Evolutionary conservation across 2,888 invertebrate genomes (phyloP).

Genomic region (Tuta absoluta): DNA sequence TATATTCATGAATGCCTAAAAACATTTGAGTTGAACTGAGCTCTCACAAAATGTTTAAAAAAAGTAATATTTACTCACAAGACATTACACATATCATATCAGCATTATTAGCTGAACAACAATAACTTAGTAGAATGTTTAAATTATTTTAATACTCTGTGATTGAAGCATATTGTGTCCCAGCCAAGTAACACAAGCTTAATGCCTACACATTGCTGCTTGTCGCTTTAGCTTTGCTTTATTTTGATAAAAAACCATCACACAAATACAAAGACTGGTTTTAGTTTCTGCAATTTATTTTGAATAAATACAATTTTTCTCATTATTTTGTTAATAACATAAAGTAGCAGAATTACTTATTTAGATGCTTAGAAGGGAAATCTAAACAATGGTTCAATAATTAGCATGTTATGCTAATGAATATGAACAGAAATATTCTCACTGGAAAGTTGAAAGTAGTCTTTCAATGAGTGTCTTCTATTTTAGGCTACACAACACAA

Average conservation of each 20-base stretch:
- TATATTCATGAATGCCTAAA: background rate
- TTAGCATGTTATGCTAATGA: background rate
- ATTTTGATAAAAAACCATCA: constrained; percentile 18
- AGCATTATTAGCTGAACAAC: background rate
- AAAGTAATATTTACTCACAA: no score
- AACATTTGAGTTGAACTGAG: background rate
- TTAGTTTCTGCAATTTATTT: constrained; percentile 7
- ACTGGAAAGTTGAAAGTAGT: constrained; percentile 14
- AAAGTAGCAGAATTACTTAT: background rate
- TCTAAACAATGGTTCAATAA: background rate
- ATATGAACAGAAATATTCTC: constrained; percentile 3
- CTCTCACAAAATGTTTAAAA: no score
- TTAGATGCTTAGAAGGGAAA: constrained; percentile 8
- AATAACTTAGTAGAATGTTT: background rate
- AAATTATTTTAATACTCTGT: background rate
- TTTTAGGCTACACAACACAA: constrained; percentile 15
- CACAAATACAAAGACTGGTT: constrained; percentile 5
- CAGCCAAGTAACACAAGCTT: constrained; percentile 26
- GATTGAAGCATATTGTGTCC: constrained; percentile 16
- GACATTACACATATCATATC: background rate
- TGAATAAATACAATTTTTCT: background rate
- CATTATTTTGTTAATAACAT: background rate
- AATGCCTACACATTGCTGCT: constrained; percentile 24
- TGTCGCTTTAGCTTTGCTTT: constrained; percentile 25
- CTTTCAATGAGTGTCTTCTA: constrained; percentile 8